Evolutionary conservation across 1,140 invertebrate species (phyloP), one percentile per base, ranked within the genome.

Genomic region (Dinothrombium tinctorium): DNA sequence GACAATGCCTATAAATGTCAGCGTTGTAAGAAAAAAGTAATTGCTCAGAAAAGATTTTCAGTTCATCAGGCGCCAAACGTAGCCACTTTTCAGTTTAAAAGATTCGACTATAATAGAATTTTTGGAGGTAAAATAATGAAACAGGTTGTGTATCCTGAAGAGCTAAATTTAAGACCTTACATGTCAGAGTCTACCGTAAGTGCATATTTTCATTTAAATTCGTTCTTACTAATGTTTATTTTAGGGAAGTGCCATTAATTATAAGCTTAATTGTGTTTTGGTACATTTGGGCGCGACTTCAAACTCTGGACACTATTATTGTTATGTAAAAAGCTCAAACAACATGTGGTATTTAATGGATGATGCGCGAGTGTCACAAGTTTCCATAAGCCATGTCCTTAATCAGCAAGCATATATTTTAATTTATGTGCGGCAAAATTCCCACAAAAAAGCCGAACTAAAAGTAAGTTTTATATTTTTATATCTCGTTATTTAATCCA

Each of bases 281-380:
- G 94, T 84, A 19, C 92, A 99, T 58, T 72, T 94, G 55, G 90
- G 92, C 2, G 70, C 79, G 21, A 84, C 83, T 3, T 81, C 84
- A 50, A 80, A 87, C 57, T 89, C 82, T 59, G 92, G 92, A 0
- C 92, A 99, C 63, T 99, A 64, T 47, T 63, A 54, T 47, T 60
- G 59, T 46, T 63, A 57, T 51, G 54, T 63, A 11, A 53, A 55
- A 32, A 54, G 56, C 38, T 54, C 59, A 5, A 56, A 53, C 49
- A 50, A 53, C 19, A 44, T 47, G 11, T 64, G 62, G 62, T 61
- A 60, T 50, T 50, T 56, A 40, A 63, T 63, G 59, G 62, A 64
- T 53, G 62, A 64, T 47, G 49, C 52, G 37, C 48, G 49, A 42
- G 61, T 64, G 7, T 44, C 45, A 12, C 50, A 54, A 47, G 52